Evolutionary conservation across 2,113 vertebrate species (phyloP).

Genomic region (Ibidorhyncha struthersii): DNA sequence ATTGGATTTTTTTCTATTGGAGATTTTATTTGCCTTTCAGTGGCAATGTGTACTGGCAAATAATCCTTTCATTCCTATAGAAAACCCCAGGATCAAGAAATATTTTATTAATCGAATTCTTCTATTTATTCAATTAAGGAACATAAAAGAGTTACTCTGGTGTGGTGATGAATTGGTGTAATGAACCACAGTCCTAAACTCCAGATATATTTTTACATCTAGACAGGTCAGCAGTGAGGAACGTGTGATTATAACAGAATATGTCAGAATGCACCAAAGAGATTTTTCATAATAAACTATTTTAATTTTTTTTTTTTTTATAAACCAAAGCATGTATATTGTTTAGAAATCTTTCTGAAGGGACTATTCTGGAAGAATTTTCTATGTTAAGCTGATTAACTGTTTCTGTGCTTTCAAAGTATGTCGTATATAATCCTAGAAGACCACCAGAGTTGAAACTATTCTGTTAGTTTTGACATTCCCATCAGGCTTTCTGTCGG

Average conservation of each 20-base stretch:
- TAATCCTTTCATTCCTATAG: not conserved
- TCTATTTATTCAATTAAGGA: not conserved
- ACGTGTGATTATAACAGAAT: constrained; percentile 54
- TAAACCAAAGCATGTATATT: not conserved
- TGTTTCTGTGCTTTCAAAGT: constrained; percentile 63
- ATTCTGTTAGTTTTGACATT: constrained; percentile 67
- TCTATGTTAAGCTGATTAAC: constrained; percentile 64
- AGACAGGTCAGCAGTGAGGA: constrained; percentile 31
- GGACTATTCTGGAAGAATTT: constrained; percentile 38
- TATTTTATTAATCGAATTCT: constrained; percentile 23
- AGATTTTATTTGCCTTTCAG: not conserved
- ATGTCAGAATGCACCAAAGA: constrained; percentile 46
- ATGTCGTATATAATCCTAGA: constrained; percentile 45
- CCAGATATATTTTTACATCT: constrained; percentile 61
- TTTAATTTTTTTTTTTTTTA: not conserved
- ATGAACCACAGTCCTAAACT: constrained; percentile 49
- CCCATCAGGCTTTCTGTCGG: constrained; percentile 59
- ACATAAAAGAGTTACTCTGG: not conserved
- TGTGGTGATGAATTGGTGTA: not conserved
- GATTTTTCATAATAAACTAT: constrained; percentile 50
- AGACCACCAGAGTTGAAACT: constrained; percentile 70
- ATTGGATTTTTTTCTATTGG: constrained; percentile 19
- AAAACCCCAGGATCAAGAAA: not conserved
- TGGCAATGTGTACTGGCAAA: not conserved
- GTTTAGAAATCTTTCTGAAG: constrained; percentile 61